Evolutionary conservation across 2,113 vertebrate genomes (phyloP).

Genomic region (Silurus meridionalis): DNA sequence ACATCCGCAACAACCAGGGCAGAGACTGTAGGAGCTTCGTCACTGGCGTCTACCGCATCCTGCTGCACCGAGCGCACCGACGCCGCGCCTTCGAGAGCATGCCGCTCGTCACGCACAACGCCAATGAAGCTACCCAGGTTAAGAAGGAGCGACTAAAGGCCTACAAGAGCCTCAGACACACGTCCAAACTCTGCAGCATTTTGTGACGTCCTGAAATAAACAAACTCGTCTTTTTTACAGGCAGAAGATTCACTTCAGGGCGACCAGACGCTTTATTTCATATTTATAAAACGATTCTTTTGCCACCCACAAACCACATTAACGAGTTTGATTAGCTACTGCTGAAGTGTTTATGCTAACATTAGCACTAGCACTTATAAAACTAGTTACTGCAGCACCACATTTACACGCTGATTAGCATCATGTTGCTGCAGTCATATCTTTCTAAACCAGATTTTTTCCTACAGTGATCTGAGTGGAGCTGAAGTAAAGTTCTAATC

Average conservation of each 20-base stretch:
- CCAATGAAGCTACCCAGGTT: conserved; percentile 38
- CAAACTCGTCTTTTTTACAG: neutral
- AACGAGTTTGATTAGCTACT: neutral
- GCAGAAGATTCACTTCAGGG: neutral
- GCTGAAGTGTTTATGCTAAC: neutral
- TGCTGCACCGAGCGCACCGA: conserved; percentile 86
- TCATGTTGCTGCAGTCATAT: neutral
- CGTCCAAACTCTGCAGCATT: conserved; percentile 92
- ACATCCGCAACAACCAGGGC: conserved; percentile 87
- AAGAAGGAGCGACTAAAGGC: conserved; percentile 76
- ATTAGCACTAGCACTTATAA: neutral
- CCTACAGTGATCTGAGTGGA: no score
- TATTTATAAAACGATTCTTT: neutral
- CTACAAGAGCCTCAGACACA: conserved; percentile 80
- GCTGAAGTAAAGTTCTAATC: no score
- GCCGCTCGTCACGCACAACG: conserved; percentile 73
- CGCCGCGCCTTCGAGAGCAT: conserved; percentile 78
- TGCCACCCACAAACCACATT: neutral
- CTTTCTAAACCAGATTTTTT: neutral
- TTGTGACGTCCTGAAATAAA: conserved; percentile 71
- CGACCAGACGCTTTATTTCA: neutral
- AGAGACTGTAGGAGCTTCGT: conserved; percentile 86
- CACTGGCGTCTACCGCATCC: conserved; percentile 89
- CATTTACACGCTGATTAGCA: neutral
- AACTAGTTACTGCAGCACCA: neutral